phyloP scores from a whole-genome alignment of 2,888 invertebrate genomes.

The Amiota communis region DNA sequence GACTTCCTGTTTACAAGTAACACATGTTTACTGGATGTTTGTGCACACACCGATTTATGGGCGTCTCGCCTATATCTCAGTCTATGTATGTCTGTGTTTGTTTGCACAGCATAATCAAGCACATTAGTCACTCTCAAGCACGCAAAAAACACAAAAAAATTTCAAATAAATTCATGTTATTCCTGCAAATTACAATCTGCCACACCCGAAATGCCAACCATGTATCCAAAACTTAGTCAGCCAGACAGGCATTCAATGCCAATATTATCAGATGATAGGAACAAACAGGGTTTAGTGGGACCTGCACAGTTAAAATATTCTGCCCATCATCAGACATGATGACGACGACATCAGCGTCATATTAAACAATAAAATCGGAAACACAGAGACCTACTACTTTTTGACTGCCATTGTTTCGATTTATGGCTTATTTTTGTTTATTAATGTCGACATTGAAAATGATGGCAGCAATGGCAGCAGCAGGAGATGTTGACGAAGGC shows the following conservation, averaged over 20 bases:
- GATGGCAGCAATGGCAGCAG: background rate
- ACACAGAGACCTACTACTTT: too few relatives aligned
- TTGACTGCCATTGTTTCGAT: background rate
- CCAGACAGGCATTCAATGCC: too few relatives aligned
- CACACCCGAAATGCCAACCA: too few relatives aligned
- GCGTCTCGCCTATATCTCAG: background rate
- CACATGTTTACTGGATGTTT: conserved; percentile 53
- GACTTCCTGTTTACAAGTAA: conserved; percentile 65
- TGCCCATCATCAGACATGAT: background rate
- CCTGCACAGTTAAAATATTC: too few relatives aligned
- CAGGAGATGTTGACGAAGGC: background rate
- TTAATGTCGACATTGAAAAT: background rate
- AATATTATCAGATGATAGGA: too few relatives aligned
- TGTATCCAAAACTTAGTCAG: too few relatives aligned
- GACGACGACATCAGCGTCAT: background rate
- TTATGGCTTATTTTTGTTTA: conserved; percentile 5
- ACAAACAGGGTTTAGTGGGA: too few relatives aligned
- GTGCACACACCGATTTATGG: background rate
- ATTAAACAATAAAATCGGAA: conserved; percentile 8
- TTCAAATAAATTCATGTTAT: too few relatives aligned
- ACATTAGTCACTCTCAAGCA: background rate
- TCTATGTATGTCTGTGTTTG: conserved; percentile 12
- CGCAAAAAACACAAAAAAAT: background rate
- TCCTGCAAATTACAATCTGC: too few relatives aligned
- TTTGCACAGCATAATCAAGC: background rate